Evolutionary conservation across 2,888 invertebrate genomes (phyloP).

Genomic region (Hypena proboscidalis): DNA sequence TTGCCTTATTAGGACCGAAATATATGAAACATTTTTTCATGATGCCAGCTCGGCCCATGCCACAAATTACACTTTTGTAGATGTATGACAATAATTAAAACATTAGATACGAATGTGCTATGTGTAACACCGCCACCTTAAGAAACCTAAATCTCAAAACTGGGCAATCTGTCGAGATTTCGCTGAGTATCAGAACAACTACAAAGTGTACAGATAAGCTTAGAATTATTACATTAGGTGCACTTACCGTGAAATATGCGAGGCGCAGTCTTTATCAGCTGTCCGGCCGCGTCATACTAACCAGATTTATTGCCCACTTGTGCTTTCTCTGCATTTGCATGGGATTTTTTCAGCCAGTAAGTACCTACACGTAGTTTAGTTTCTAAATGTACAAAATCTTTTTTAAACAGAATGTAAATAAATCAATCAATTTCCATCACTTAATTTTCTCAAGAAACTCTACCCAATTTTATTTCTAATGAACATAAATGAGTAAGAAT

Average conservation of each 20-base stretch:
- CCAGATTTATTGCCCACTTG: conserved; percentile 34
- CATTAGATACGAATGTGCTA: too few species aligned
- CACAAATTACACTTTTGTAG: too few species aligned
- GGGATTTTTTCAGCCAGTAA: neutral
- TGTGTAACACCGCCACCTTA: too few species aligned
- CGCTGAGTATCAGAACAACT: conserved; percentile 29
- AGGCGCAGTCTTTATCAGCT: conserved; percentile 45
- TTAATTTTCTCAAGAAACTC: too few species aligned
- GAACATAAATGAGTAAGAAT: conserved; percentile 14
- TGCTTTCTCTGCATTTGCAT: conserved; percentile 19
- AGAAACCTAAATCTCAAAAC: conserved; percentile 7
- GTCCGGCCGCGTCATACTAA: conserved; percentile 33
- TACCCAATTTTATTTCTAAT: conserved; percentile 1
- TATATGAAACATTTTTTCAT: too few species aligned
- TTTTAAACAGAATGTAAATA: too few species aligned
- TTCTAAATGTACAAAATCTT: too few species aligned
- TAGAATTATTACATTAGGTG: conserved; percentile 45
- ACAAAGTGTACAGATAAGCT: conserved; percentile 40
- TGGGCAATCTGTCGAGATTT: conserved; percentile 16
- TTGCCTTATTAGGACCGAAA: too few species aligned
- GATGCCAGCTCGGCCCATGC: too few species aligned
- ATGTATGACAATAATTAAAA: too few species aligned
- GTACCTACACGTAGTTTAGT: too few species aligned
- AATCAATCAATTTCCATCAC: too few species aligned
- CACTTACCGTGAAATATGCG: conserved; percentile 60